phyloP scores from a whole-genome alignment of 2,113 vertebrate species.

The Lepisosteus osseus region DNA sequence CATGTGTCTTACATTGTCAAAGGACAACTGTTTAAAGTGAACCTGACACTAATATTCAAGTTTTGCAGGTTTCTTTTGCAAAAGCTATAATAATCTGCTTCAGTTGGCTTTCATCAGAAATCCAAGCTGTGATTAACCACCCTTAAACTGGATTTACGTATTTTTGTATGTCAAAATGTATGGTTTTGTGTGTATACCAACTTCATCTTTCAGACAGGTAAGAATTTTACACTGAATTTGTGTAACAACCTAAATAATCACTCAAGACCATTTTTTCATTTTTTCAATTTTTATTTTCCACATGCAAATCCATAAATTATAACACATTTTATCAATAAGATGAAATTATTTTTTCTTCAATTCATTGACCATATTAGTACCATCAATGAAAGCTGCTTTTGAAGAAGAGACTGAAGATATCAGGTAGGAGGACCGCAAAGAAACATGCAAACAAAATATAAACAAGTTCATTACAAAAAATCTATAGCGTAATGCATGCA shows the following conservation, averaged over 20 bases:
- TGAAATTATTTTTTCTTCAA: too few species aligned
- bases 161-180: background rate
- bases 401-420: background rate
- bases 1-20: background rate
- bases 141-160: background rate
- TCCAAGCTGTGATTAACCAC: constrained; percentile 1
- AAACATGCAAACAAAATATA: background rate
- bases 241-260: background rate
- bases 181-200: constrained; percentile 17
- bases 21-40: background rate
- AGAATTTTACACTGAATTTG: constrained; percentile 20
- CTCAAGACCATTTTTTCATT: background rate
- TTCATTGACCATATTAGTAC: too few species aligned
- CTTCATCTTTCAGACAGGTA: constrained; percentile 26
- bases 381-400: too few species aligned
- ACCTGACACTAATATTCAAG: constrained; percentile 30
- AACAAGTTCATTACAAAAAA: background rate
- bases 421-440: constrained; percentile 50
- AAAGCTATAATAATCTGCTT: constrained; percentile 9
- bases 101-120: constrained; percentile 19
- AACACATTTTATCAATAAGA: too few species aligned
- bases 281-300: constrained; percentile 5
- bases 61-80: constrained; percentile 12
- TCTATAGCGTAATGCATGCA: background rate
- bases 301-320: background rate